These are phyloP conservation scores for Dryoscopus gambensis DNA, from an alignment of 2,113 vertebrate genomes.

Conservation along the genomic window DNA sequence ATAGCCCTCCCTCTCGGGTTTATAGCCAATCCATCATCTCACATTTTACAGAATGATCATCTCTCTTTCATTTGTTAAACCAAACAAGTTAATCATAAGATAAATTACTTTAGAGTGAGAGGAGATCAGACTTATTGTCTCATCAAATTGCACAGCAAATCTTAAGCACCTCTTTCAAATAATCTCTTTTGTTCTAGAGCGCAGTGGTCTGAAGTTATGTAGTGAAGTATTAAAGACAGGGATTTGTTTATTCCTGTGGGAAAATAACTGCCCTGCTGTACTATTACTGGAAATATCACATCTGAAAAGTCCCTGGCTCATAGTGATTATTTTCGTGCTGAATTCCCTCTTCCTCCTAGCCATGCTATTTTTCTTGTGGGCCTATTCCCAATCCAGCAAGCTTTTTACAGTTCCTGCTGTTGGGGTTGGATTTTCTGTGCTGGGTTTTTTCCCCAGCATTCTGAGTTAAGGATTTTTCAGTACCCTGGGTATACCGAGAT, in stretches of 20 bases:
- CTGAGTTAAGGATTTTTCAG: background rate
- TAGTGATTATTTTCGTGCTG: background rate
- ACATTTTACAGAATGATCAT: background rate
- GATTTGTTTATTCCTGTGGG: background rate
- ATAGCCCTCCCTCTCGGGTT: background rate
- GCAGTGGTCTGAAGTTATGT: background rate
- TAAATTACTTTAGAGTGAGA: background rate
- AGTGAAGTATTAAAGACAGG: background rate
- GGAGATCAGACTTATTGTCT: background rate
- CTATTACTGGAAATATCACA: background rate
- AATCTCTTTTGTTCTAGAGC: background rate
- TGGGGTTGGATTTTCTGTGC: background rate
- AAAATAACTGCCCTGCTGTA: background rate
- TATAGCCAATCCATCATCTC: background rate
- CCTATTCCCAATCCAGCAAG: background rate
- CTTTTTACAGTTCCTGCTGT: background rate
- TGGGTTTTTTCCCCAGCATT: background rate
- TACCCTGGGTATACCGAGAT: background rate
- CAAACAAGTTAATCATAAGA: background rate
- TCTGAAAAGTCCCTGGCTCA: background rate
- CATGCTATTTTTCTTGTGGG: background rate
- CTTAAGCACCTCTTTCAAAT: background rate
- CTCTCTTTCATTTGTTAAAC: background rate
- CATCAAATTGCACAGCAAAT: background rate
- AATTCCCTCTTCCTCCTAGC: background rate